Evolutionary conservation across 2,888 invertebrate species (phyloP).

Genomic region (Molorchus minor): DNA sequence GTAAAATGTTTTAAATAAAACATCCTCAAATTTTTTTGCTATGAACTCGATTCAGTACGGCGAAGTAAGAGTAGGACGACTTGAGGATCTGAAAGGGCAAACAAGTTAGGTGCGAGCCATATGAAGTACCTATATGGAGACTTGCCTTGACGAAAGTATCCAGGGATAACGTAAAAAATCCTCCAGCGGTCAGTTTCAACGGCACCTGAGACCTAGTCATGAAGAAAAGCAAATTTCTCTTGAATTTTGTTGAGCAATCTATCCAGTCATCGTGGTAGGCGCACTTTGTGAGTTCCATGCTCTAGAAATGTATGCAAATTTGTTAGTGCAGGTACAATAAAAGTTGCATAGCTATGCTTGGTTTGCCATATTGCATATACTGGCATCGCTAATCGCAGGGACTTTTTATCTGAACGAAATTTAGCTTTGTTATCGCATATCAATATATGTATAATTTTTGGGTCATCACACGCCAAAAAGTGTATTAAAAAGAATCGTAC

Average conservation of each 20-base stretch:
- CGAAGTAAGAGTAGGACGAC: slow-evolving; percentile 68
- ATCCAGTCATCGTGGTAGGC: slow-evolving; percentile 62
- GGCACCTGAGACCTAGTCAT: slow-evolving; percentile 64
- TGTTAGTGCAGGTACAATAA: too few relatives aligned
- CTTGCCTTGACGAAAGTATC: slow-evolving; percentile 65
- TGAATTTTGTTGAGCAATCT: slow-evolving; percentile 57
- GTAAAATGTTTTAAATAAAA: too few relatives aligned
- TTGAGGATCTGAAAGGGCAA: slow-evolving; percentile 65
- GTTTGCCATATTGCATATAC: too few relatives aligned
- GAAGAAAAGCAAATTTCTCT: slow-evolving; percentile 62
- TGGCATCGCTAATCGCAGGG: too few relatives aligned
- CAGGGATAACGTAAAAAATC: slow-evolving; percentile 65
- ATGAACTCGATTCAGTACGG: slow-evolving; percentile 53
- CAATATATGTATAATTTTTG: too few relatives aligned
- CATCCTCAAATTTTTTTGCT: neutral
- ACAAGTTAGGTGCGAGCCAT: neutral
- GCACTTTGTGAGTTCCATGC: slow-evolving; percentile 60
- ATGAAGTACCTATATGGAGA: slow-evolving; percentile 35
- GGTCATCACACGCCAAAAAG: neutral
- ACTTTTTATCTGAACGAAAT: too few relatives aligned
- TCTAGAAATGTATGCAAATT: slow-evolving; percentile 55
- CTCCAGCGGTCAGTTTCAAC: slow-evolving; percentile 64
- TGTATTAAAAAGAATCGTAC: slow-evolving; percentile 53
- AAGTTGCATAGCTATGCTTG: too few relatives aligned
- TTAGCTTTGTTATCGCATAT: too few relatives aligned